Evolutionary conservation across 2,797 vertebrate species (phyloP).

Genomic region (Apogon talboti): DNA sequence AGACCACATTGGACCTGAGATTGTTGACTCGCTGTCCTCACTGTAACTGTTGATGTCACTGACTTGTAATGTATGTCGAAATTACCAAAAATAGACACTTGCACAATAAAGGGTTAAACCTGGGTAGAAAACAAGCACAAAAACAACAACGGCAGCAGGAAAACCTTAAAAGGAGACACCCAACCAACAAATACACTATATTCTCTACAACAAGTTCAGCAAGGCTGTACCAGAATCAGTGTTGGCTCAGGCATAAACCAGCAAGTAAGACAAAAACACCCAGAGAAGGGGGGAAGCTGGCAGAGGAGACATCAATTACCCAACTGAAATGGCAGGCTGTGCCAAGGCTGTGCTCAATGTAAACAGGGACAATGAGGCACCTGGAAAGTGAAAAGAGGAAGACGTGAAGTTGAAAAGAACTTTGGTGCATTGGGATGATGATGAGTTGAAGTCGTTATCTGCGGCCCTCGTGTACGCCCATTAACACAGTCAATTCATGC

Average conservation of each 20-base stretch:
- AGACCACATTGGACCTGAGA: no score
- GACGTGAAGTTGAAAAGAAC: slow-evolving; percentile 22
- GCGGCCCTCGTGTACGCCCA: neutral
- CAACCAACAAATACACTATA: neutral
- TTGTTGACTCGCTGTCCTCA: no score
- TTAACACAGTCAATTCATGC: slow-evolving; percentile 9
- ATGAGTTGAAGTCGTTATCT: slow-evolving; percentile 32
- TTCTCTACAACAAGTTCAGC: slow-evolving; percentile 13
- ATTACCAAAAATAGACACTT: no score
- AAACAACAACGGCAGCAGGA: neutral
- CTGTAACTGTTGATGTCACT: no score
- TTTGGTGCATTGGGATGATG: neutral
- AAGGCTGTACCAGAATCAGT: slow-evolving; percentile 22
- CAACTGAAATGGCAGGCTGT: slow-evolving; percentile 12
- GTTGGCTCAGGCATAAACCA: slow-evolving; percentile 20
- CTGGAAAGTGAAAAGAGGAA: neutral
- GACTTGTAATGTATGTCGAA: no score
- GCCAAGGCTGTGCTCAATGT: slow-evolving; percentile 12
- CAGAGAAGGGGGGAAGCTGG: slow-evolving; percentile 33
- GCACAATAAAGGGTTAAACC: no score
- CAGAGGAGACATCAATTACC: slow-evolving; percentile 27
- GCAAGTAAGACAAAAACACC: slow-evolving; percentile 14
- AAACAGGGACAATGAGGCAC: slow-evolving; percentile 5
- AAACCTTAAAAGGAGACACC: slow-evolving; percentile 5
- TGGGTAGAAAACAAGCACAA: slow-evolving; percentile 20